These are phyloP conservation scores for Epizoanthus stellaris DNA, from an alignment of 92 coral and sea anemone species.

Conservation along the genomic window DNA sequence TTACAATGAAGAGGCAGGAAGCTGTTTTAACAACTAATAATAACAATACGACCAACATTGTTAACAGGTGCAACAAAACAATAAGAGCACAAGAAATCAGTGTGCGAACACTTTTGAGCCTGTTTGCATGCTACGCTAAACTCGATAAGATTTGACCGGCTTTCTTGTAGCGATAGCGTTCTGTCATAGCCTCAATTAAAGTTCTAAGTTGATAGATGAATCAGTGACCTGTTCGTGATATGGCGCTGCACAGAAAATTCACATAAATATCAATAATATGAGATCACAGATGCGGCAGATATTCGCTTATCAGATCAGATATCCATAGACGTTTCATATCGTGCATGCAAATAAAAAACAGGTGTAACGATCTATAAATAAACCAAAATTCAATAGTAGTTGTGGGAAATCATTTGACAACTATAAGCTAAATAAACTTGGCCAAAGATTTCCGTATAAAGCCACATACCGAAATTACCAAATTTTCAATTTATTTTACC, in stretches of 20 bases:
- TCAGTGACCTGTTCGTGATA: slow-evolving; percentile 37
- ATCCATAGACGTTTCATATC: slow-evolving; percentile 33
- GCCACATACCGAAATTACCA: slow-evolving; percentile 1
- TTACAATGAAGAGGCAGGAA: slow-evolving; percentile 32
- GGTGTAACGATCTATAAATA: slow-evolving; percentile 40
- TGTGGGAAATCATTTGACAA: slow-evolving; percentile 3
- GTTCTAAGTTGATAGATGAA: slow-evolving; percentile 34
- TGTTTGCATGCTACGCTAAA: slow-evolving; percentile 35
- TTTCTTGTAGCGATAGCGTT: slow-evolving; percentile 45
- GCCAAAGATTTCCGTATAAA: neutral
- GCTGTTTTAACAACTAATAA: neutral
- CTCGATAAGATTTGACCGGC: slow-evolving; percentile 33
- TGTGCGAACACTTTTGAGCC: neutral
- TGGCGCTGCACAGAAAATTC: slow-evolving; percentile 38
- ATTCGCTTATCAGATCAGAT: slow-evolving; percentile 45
- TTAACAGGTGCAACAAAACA: slow-evolving; percentile 3
- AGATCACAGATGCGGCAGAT: slow-evolving; percentile 22
- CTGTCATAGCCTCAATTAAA: slow-evolving; percentile 43
- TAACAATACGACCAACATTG: neutral
- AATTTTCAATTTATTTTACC: neutral
- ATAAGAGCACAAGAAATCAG: neutral
- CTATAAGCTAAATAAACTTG: neutral
- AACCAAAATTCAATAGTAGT: slow-evolving; percentile 9
- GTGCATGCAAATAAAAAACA: slow-evolving; percentile 39
- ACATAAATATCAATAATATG: slow-evolving; percentile 27